Conservation (phyloP, 2,888 invertebrate genomes). For the Blastobasis lacticolella region DNA sequence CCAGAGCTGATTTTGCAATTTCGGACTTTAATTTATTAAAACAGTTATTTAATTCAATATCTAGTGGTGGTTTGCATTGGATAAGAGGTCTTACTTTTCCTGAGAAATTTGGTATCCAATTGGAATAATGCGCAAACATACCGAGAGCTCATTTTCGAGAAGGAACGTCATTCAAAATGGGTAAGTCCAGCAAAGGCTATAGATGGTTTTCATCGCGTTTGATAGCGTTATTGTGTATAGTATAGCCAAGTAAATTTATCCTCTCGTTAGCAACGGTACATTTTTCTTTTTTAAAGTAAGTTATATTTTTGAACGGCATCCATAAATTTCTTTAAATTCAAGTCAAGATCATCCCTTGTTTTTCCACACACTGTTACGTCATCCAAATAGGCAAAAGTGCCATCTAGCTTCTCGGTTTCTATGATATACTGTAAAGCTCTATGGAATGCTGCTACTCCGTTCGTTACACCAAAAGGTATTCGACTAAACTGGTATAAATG, state of each 20-base stretch:
- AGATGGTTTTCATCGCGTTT: neutral
- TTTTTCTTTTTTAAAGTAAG: neutral
- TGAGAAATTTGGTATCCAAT: constrained; percentile 12
- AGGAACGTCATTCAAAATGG: constrained; percentile 2
- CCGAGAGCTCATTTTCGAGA: constrained; percentile 8
- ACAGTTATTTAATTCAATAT: too few species aligned
- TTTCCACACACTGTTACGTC: constrained; percentile 15
- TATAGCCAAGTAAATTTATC: constrained; percentile 12
- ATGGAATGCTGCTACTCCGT: constrained; percentile 10
- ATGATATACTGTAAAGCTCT: constrained; percentile 8
- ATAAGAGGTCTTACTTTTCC: constrained; percentile 2
- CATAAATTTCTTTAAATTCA: constrained; percentile 9
- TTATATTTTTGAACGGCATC: constrained; percentile 4
- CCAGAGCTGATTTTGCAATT: too few species aligned
- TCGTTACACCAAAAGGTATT: constrained; percentile 6
- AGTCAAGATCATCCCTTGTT: constrained; percentile 9
- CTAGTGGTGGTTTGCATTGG: too few species aligned
- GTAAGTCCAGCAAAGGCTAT: constrained; percentile 10
- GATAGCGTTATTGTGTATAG: constrained; percentile 7
- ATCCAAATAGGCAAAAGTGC: constrained; percentile 14
- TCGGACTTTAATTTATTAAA: too few species aligned
- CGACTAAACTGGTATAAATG: constrained; percentile 5
- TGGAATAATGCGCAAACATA: constrained; percentile 12
- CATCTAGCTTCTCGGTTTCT: constrained; percentile 6
- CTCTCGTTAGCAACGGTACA: neutral